Evolutionary conservation across 2,888 invertebrate genomes (phyloP).

Genomic region (Elegia similella): DNA sequence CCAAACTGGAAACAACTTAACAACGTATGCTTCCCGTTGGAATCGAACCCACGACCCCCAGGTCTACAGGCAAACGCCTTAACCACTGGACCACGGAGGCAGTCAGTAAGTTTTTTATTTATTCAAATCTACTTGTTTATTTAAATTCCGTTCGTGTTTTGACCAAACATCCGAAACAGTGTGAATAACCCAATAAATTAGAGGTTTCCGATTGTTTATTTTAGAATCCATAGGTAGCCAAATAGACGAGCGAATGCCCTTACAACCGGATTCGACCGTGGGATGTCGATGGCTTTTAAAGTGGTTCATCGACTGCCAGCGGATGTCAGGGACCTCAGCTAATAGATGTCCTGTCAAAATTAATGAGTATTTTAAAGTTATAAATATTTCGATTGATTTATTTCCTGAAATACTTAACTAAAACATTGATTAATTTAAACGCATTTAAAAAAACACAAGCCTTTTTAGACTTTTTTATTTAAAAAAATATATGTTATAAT

Average conservation of each 20-base stretch:
- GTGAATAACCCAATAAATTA: slow-evolving; percentile 2
- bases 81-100: too few species aligned
- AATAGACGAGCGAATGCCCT: slow-evolving; percentile 11
- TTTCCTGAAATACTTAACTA: too few species aligned
- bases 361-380: background rate
- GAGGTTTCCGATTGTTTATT: background rate
- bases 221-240: background rate
- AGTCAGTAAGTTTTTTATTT: too few species aligned
- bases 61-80: too few species aligned
- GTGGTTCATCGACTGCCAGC: slow-evolving; percentile 1
- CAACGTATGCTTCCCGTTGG: too few species aligned
- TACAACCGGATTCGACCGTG: slow-evolving; percentile 9
- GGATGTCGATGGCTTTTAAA: slow-evolving; percentile 14
- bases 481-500: too few species aligned
- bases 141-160: background rate
- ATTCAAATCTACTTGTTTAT: background rate
- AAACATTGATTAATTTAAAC: too few species aligned
- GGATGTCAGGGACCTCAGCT: background rate
- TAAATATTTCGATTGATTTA: background rate
- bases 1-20: too few species aligned
- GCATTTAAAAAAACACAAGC: too few species aligned
- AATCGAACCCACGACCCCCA: too few species aligned
- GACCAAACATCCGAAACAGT: background rate
- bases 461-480: too few species aligned
- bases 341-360: background rate